Evolutionary conservation across 2,113 vertebrate genomes (phyloP).

Genomic region (Petrocephalus microphthalmus): DNA sequence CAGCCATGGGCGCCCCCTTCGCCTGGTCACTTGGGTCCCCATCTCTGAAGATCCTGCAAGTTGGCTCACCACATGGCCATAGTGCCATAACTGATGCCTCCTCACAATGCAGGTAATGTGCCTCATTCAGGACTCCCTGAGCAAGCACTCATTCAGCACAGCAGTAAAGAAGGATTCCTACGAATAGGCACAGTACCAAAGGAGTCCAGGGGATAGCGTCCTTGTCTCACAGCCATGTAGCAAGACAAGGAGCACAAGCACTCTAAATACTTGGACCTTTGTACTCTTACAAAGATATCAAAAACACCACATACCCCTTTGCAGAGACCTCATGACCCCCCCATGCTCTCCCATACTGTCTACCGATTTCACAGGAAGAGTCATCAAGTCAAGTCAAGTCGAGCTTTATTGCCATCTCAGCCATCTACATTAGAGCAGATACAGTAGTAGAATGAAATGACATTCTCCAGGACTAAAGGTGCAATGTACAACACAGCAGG

Average conservation of each 20-base stretch:
- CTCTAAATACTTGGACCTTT: not conserved
- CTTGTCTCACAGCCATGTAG: not conserved
- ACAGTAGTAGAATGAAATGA: too few relatives aligned
- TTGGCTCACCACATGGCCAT: not conserved
- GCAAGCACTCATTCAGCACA: not conserved
- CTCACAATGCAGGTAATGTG: not conserved
- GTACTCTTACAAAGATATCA: not conserved
- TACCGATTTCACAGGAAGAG: not conserved
- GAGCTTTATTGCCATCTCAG: too few relatives aligned
- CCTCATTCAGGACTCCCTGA: not conserved
- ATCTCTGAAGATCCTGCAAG: not conserved
- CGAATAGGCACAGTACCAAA: not conserved
- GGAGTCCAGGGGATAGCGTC: not conserved
- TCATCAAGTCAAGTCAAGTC: too few relatives aligned
- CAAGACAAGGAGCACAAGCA: not conserved
- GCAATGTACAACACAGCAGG: too few relatives aligned
- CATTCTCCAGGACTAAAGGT: too few relatives aligned
- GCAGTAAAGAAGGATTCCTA: not conserved
- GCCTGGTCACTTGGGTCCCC: not conserved
- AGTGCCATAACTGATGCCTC: not conserved
- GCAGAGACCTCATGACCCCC: not conserved
- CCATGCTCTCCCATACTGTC: not conserved
- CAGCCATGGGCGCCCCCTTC: not conserved
- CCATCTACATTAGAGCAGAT: too few relatives aligned
- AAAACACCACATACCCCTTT: not conserved